Conservation (phyloP, 2,797 vertebrate genomes). For the Somateria mollissima region DNA sequence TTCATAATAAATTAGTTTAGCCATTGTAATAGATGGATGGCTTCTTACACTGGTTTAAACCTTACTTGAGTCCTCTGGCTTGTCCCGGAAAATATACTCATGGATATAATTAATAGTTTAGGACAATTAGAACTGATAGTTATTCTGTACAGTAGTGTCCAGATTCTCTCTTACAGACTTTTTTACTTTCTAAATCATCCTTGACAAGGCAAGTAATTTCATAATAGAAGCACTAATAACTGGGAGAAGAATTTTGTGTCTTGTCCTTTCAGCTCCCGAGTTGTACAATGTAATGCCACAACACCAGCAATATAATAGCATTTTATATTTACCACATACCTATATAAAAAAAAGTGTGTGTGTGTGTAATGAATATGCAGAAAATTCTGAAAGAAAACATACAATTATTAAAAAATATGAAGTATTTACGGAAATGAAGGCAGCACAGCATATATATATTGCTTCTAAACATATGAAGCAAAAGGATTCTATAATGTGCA, state of each 20-base stretch:
- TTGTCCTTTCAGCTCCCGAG: neutral
- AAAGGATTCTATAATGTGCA: neutral
- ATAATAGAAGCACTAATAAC: neutral
- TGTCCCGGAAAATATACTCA: conserved; percentile 56
- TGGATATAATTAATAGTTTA: conserved; percentile 34
- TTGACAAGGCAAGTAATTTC: neutral
- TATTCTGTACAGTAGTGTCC: neutral
- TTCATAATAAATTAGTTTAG: conserved; percentile 68
- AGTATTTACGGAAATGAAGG: neutral
- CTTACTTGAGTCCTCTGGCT: conserved; percentile 45
- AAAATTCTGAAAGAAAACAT: neutral
- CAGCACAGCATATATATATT: neutral
- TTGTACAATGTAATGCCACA: neutral
- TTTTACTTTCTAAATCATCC: conserved; percentile 1
- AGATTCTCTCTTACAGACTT: neutral
- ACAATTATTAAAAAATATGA: neutral
- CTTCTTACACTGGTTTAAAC: conserved; percentile 28
- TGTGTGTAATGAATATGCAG: neutral
- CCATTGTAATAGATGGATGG: conserved; percentile 55
- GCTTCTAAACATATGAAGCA: neutral
- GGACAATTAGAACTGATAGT: conserved; percentile 9
- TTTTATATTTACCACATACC: neutral
- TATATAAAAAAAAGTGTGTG: neutral
- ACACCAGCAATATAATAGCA: neutral
- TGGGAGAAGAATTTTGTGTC: neutral